A percentile compares a stretch with the other conserved stretches of the same genome.
Conservation (phyloP, 2,797 vertebrate species). For the Alectoris magna region DNA sequence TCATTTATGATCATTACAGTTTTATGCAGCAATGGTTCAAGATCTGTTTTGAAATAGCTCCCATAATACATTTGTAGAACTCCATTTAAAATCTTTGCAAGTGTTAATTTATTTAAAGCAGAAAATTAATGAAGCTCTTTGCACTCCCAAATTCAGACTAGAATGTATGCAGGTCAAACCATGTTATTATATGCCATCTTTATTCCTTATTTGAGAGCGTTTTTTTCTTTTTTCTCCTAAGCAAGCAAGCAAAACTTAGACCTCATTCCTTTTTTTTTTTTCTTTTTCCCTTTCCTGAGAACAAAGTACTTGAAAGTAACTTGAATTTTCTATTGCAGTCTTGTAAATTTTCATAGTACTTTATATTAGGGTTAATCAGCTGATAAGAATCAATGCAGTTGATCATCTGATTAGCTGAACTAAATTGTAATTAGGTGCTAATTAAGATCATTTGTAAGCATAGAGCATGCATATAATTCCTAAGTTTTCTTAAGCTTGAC, state of each 20-base stretch:
- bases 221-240: not conserved
- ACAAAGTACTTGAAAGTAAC: not conserved
- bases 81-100: not conserved
- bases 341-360: conserved; percentile 5
- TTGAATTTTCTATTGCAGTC: not conserved
- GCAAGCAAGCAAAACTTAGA: not conserved
- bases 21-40: not conserved
- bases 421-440: conserved; percentile 64
- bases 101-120: not conserved
- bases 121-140: not conserved
- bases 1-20: conserved; percentile 38
- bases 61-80: not conserved
- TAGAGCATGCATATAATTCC: conserved; percentile 19
- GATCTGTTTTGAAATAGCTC: conserved; percentile 30
- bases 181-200: not conserved
- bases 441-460: conserved; percentile 67
- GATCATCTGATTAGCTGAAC: conserved; percentile 63
- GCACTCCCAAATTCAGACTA: not conserved
- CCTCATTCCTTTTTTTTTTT: not conserved
- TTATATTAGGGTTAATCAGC: conserved; percentile 37
- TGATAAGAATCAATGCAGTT: conserved; percentile 65
- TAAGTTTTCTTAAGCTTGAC: conserved; percentile 28
- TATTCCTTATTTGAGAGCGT: not conserved
- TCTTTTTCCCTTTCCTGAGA: not conserved
- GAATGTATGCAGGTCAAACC: not conserved